Base-by-base conservation (phyloP, 2,888 invertebrate species). In the Lasioglossum figueresi region DNA sequence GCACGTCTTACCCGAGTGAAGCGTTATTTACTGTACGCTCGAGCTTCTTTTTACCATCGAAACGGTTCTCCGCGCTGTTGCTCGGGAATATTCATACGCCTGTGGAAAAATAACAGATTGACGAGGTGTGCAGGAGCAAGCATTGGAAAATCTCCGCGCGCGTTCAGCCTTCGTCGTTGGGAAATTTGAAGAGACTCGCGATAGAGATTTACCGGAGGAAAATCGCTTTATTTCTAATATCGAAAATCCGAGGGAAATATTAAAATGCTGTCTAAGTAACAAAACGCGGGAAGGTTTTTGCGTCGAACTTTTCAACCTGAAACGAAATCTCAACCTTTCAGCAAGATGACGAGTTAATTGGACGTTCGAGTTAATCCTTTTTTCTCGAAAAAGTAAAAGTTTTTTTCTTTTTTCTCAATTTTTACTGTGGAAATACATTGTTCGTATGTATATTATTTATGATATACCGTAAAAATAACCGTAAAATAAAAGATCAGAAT, bases 31-130 rank as follows among this genome's bases (percentile, higher is more conserved):
- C 84, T 72, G 71, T 56, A 66, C 45, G 75, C 79, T 76, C 72
- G 40, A 79, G 84, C 79, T 79, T 66, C 79, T 75, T 84, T 79
- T 76, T 79, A 52, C 59, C 59, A 74, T 84, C 56, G 48, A 76
- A 78, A 78, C 84, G 75, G 84, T 84, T 40, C 71, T 74, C 63
- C 43, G 66, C 52, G 75, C 59, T 66, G 48, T 40, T 72, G 71
- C 40, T 70, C 23, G 43, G 12, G 75, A 84, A 79, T 79, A 84
- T 84, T 79, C 85, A 84, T 84, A 76, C 66, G 63, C 76, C 84
- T 71, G 79, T 84, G 79, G 84, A 75, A 79, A 84, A 84, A 84
- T 84, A 84, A 83, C 84, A 83, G 84, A 83, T 78, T 83, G 84
- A 27, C 80, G 71, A 75, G 80, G 84, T 52, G 79, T 63, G 43